A percentile compares a stretch with the other conserved stretches of the same genome.
These are phyloP conservation scores for Pherbina coryleti DNA, from an alignment of 2,888 invertebrate species.

Conservation along the genomic window DNA sequence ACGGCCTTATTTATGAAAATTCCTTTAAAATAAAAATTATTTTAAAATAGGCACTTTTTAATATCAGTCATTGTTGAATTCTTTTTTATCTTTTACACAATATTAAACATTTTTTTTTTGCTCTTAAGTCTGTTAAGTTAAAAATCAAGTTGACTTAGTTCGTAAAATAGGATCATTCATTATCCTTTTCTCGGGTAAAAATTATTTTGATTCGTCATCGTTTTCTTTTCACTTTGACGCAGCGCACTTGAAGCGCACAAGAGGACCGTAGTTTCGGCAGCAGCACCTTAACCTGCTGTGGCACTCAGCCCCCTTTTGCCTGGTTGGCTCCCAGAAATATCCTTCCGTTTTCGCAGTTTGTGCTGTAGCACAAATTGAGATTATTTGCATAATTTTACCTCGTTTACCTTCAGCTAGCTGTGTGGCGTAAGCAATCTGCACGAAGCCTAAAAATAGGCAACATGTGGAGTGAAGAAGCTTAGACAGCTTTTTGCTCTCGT, in stretches of 20 bases:
- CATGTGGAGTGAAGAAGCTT: conserved; percentile 14
- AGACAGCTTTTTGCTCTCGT: conserved; percentile 49
- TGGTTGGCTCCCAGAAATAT: conserved; percentile 51
- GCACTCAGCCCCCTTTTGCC: background rate
- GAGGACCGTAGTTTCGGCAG: background rate
- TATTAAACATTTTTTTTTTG: too few species aligned
- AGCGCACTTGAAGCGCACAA: background rate
- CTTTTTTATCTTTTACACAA: too few species aligned
- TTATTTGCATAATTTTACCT: conserved; percentile 63
- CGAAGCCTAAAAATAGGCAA: conserved; percentile 27
- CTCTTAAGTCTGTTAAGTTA: too few species aligned
- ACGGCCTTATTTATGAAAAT: too few species aligned
- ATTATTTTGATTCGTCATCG: conserved; percentile 35
- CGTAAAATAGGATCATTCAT: background rate
- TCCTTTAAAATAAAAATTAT: too few species aligned
- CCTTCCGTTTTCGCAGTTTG: conserved; percentile 53
- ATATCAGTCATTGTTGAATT: too few species aligned
- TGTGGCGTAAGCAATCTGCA: conserved; percentile 29
- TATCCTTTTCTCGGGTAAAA: background rate
- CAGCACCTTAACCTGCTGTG: conserved; percentile 17
- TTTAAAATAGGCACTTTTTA: too few species aligned
- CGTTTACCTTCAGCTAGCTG: conserved; percentile 2
- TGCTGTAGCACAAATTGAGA: conserved; percentile 59
- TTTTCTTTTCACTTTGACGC: conserved; percentile 13
- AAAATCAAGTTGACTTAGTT: background rate